phyloP scores from a whole-genome alignment of 2,797 vertebrate species.

The Myripristis jacobus region DNA sequence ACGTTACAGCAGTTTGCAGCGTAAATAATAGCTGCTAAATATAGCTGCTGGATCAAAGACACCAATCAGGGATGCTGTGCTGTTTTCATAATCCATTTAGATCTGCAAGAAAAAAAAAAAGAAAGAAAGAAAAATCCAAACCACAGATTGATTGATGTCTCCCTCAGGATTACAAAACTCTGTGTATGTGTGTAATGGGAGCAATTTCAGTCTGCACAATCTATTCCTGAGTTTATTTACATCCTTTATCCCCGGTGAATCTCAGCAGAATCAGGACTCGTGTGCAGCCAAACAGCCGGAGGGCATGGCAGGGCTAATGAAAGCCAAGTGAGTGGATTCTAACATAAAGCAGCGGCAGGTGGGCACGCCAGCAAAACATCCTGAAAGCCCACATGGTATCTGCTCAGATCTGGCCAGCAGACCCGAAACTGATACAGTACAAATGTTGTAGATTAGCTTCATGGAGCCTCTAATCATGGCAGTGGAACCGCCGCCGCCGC shows the following conservation, averaged over 20 bases:
- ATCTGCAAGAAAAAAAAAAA: slow-evolving; percentile 30
- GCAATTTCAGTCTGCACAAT: background rate
- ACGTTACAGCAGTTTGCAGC: no score
- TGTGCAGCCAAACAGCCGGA: background rate
- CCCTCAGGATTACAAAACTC: slow-evolving; percentile 26
- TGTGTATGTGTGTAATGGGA: background rate
- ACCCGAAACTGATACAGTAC: slow-evolving; percentile 29
- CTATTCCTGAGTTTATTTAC: slow-evolving; percentile 23
- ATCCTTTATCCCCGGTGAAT: slow-evolving; percentile 24
- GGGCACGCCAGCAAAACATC: slow-evolving; percentile 18
- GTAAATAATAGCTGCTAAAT: background rate
- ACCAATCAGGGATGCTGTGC: background rate
- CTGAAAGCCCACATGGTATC: background rate
- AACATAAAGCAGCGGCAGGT: slow-evolving; percentile 46
- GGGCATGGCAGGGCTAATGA: slow-evolving; percentile 18
- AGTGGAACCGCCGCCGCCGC: slow-evolving; percentile 19
- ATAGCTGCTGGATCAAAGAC: background rate
- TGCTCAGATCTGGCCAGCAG: slow-evolving; percentile 18
- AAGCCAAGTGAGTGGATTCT: slow-evolving; percentile 23
- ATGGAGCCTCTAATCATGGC: slow-evolving; percentile 25
- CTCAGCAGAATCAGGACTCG: background rate
- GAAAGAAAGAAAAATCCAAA: slow-evolving; percentile 26
- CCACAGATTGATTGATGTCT: slow-evolving; percentile 33
- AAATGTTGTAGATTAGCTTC: slow-evolving; percentile 33
- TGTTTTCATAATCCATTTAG: slow-evolving; percentile 36